A percentile compares a stretch with the other conserved stretches of the same genome.
Conservation (phyloP, 2,888 invertebrate species). For the Agelastica alni region DNA sequence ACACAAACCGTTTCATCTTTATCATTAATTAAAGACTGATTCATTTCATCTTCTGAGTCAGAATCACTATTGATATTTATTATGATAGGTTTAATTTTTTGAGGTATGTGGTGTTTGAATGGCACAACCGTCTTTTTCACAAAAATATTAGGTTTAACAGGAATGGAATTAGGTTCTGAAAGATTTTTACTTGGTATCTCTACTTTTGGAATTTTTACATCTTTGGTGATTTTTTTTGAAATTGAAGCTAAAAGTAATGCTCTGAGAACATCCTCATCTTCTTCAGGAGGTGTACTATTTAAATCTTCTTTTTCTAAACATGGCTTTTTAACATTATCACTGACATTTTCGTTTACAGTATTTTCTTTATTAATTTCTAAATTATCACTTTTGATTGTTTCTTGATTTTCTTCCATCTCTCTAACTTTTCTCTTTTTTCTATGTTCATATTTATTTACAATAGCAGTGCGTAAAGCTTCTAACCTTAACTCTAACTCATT, state of each 20-base stretch:
- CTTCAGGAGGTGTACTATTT: constrained; percentile 52
- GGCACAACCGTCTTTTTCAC: constrained; percentile 13
- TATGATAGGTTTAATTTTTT: constrained; percentile 51
- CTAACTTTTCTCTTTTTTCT: constrained; percentile 56
- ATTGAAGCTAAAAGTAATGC: constrained; percentile 65
- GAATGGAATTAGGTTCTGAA: not conserved
- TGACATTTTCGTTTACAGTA: constrained; percentile 37
- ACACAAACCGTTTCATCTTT: constrained; percentile 18
- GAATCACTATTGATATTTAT: constrained; percentile 52
- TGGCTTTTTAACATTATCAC: constrained; percentile 48
- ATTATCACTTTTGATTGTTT: constrained; percentile 18
- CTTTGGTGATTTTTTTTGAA: constrained; percentile 60
- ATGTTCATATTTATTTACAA: constrained; percentile 67
- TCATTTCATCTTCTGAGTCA: constrained; percentile 46
- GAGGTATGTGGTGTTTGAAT: constrained; percentile 26
- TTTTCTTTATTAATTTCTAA: constrained; percentile 44
- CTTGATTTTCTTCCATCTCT: constrained; percentile 20
- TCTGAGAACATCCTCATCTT: constrained; percentile 65
- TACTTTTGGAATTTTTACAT: not conserved
- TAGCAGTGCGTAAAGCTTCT: constrained; percentile 70
- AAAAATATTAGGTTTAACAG: not conserved
- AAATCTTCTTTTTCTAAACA: constrained; percentile 19
- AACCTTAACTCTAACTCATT: constrained; percentile 67
- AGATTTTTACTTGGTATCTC: not conserved
- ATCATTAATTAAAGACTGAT: constrained; percentile 9